These are phyloP conservation scores for Peromyscus aztecus DNA, from an alignment of 2,797 vertebrate genomes.

Conservation along the genomic window DNA sequence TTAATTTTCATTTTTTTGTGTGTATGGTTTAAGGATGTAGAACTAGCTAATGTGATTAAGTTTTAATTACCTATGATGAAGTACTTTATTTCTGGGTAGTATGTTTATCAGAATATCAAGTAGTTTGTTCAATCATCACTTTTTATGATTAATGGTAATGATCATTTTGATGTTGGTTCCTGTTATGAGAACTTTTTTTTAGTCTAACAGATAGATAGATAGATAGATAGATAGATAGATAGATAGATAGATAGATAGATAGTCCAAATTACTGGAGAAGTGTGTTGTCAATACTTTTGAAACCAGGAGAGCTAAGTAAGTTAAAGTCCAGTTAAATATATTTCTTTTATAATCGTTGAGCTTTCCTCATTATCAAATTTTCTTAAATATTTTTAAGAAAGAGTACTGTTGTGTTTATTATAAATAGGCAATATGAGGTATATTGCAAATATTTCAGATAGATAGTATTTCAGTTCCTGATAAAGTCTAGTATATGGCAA, in stretches of 20 bases:
- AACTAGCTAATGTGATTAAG: slow-evolving; percentile 56
- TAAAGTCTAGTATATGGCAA: slow-evolving; percentile 42
- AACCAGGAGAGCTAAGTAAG: background rate
- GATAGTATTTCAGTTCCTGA: slow-evolving; percentile 29
- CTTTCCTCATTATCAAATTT: slow-evolving; percentile 59
- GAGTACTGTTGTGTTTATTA: slow-evolving; percentile 40
- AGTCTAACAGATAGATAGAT: background rate
- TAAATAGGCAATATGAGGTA: slow-evolving; percentile 9
- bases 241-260: no score
- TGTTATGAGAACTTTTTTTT: slow-evolving; percentile 36
- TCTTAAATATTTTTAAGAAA: slow-evolving; percentile 34
- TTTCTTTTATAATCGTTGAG: slow-evolving; percentile 23
- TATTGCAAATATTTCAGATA: slow-evolving; percentile 7
- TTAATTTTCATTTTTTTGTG: slow-evolving; percentile 38
- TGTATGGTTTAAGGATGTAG: slow-evolving; percentile 51
- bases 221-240: background rate
- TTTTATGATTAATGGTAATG: slow-evolving; percentile 33
- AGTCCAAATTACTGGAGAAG: slow-evolving; percentile 21
- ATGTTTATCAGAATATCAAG: slow-evolving; percentile 34
- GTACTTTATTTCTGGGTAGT: slow-evolving; percentile 65
- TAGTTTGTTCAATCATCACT: slow-evolving; percentile 14
- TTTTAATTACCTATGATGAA: slow-evolving; percentile 71
- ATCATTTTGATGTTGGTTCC: slow-evolving; percentile 29
- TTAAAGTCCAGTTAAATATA: background rate
- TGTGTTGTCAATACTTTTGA: slow-evolving; percentile 34